Conservation (phyloP, 2,113 vertebrate genomes). For the Halcyon malimbica region DNA sequence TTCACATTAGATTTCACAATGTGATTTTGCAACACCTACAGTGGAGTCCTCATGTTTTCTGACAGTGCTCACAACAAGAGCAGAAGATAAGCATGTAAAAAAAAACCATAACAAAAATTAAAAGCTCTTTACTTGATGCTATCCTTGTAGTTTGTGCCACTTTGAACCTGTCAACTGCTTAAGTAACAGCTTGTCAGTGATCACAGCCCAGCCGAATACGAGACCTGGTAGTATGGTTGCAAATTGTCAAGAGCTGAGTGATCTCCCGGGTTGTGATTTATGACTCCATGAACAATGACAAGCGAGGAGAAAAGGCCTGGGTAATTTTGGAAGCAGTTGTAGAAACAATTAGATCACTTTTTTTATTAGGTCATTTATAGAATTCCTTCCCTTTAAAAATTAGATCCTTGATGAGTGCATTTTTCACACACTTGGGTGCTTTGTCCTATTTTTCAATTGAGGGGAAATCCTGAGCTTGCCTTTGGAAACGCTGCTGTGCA, state of each 20-base stretch:
- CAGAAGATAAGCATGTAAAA: not conserved
- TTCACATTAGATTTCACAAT: not conserved
- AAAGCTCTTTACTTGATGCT: not conserved
- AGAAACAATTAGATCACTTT: slow-evolving; percentile 70
- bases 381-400: slow-evolving; percentile 46
- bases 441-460: not conserved
- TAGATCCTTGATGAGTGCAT: slow-evolving; percentile 4
- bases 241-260: slow-evolving; percentile 51
- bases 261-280: slow-evolving; percentile 68
- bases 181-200: slow-evolving; percentile 49
- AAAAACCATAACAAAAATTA: not conserved
- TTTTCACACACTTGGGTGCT: not conserved
- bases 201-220: not conserved
- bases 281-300: slow-evolving; percentile 68
- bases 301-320: slow-evolving; percentile 49
- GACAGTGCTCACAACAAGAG: not conserved
- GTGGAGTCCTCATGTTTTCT: not conserved
- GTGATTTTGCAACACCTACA: not conserved
- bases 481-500: not conserved
- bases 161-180: slow-evolving; percentile 36
- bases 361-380: slow-evolving; percentile 31
- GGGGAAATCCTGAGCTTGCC: not conserved
- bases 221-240: slow-evolving; percentile 8
- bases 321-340: slow-evolving; percentile 44
- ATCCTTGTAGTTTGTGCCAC: slow-evolving; percentile 10